Conservation (phyloP, 2,888 invertebrate genomes). For the Troglohyphantes excavatus region DNA sequence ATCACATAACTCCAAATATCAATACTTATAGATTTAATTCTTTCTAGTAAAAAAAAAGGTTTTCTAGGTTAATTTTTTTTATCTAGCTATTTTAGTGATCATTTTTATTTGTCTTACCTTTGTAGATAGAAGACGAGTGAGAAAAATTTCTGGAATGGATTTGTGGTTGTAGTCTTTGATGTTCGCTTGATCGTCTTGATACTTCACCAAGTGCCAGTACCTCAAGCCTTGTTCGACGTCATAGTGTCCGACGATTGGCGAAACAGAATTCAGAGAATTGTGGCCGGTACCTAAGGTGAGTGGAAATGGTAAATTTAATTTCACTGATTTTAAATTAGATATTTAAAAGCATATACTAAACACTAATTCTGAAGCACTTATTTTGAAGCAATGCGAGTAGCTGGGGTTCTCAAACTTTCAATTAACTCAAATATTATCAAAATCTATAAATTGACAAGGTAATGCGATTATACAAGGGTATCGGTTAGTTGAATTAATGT, state of each 20-base stretch:
- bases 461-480: no score
- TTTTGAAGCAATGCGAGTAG: no score
- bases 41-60: no score
- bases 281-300: constrained; percentile 67
- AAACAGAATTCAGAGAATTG: constrained; percentile 73
- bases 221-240: constrained; percentile 82
- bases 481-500: no score
- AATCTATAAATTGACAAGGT: no score
- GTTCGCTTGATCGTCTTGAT: constrained; percentile 92
- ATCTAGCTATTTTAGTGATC: neutral
- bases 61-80: no score
- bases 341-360: neutral
- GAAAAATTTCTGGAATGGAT: constrained; percentile 90
- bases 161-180: constrained; percentile 87
- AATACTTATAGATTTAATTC: no score
- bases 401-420: no score
- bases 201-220: constrained; percentile 93
- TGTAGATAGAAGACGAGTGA: constrained; percentile 82
- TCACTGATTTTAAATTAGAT: neutral
- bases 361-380: no score
- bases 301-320: neutral
- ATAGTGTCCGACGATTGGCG: constrained; percentile 74
- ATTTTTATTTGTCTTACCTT: constrained; percentile 69
- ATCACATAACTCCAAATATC: no score
- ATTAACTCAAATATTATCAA: no score